A percentile compares a stretch with the other conserved stretches of the same genome.
Evolutionary conservation across 2,888 invertebrate species (phyloP).

Genomic region (Phymatocera aterrima): DNA sequence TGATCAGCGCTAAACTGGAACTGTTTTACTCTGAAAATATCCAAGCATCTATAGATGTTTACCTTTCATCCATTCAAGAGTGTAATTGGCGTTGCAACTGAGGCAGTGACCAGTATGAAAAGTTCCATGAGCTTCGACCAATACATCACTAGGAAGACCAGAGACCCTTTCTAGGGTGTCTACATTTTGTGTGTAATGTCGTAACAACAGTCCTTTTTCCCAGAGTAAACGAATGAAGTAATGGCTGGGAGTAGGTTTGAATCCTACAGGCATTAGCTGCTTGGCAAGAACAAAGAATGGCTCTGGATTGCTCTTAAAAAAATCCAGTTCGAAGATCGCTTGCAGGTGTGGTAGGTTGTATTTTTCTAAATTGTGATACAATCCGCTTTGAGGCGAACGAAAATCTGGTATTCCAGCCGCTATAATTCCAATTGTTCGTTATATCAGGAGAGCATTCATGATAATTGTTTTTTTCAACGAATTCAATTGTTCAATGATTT

Average conservation of each 20-base stretch:
- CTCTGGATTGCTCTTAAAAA: conserved; percentile 91
- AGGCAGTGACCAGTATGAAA: conserved; percentile 93
- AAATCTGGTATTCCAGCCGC: conserved; percentile 98
- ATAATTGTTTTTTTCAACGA: too few species aligned
- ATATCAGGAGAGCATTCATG: neutral
- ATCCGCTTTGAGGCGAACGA: conserved; percentile 92
- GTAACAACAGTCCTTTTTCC: conserved; percentile 86
- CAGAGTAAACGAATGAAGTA: conserved; percentile 91
- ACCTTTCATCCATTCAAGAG: conserved; percentile 93
- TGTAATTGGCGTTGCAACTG: conserved; percentile 83
- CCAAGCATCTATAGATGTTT: too few species aligned
- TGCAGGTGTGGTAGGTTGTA: conserved; percentile 94
- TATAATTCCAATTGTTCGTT: conserved; percentile 64
- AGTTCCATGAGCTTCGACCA: conserved; percentile 97
- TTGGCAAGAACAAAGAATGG: conserved; percentile 95
- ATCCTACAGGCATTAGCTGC: conserved; percentile 90
- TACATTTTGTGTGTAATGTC: conserved; percentile 94
- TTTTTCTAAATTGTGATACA: conserved; percentile 93
- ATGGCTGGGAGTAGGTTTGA: conserved; percentile 93
- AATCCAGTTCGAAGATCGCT: conserved; percentile 93
- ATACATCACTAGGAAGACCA: conserved; percentile 87
- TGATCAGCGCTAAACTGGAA: neutral
- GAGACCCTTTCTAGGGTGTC: conserved; percentile 94
- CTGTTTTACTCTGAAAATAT: neutral
- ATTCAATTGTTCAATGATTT: too few species aligned